Base-by-base conservation (phyloP, 2,113 vertebrate species). In the Lamprologus ornatipinnis region DNA sequence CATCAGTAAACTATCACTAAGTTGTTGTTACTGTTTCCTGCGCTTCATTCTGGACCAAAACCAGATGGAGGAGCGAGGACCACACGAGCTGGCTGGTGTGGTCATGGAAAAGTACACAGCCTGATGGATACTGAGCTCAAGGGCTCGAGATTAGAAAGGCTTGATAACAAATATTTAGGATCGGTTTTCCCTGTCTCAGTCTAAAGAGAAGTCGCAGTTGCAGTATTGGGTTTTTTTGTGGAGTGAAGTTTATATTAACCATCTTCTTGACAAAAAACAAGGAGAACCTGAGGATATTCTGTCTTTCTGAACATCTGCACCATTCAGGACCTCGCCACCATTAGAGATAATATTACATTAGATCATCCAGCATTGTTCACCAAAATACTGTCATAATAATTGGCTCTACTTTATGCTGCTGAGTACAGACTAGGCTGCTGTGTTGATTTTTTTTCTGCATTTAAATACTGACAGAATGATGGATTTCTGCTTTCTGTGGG, bases 91-190 rank as follows among this genome's bases (percentile, higher is more conserved):
- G 78, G 15, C 35, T 81, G 54, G 51, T 85, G 49, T 9, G 26
- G 63, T 89, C 88, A 89, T 90, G 89, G 90, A 93, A 93, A 91
- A 91, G 55, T 73, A 84, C 75, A 89, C 73, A 84, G 9, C 10
- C 79, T 11, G 23, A 57, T 55, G 40, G 78, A 63, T 13, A 10
- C 70, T 40, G 80, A 89, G 81, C 85, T 86, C 37, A 60, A 80
- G 35, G 13, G 83, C 80, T 91, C 35, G 19, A 37, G 49, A 81
- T 40, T 86, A 81, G 80, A 85, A 54, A 54, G 54, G 33, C 57
- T 70, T 9, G 49, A 81, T 80, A 83, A 21, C 81, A 63, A 45
- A 80, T 88, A 90, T 85, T 90, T 55, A 13, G 84, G 86, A 91
- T 92, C 86, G 6, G 63, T 87, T 90, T 89, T 17, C 53, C 33